Evolutionary conservation across 1,140 invertebrate species (phyloP).

Genomic region (Drosophila nigrodunni): DNA sequence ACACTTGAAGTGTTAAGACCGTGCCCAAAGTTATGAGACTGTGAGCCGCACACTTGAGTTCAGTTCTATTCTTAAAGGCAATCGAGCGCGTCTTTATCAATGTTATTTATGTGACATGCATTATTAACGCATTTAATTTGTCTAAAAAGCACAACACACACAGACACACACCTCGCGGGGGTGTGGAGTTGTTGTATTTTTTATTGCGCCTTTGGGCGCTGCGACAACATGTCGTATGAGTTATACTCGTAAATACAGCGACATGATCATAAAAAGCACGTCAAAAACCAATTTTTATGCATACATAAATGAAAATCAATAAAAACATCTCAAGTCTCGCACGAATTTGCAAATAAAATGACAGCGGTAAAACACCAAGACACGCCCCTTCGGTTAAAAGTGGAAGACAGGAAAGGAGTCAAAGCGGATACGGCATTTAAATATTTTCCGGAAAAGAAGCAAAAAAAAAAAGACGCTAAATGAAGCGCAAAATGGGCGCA

Average conservation of each 20-base stretch:
- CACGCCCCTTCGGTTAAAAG: not conserved
- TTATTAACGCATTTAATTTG: conserved; percentile 81
- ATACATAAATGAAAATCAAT: conserved; percentile 78
- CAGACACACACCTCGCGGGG: conserved; percentile 18
- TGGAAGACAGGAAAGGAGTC: conserved; percentile 30
- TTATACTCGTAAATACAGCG: conserved; percentile 44
- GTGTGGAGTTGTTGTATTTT: conserved; percentile 3
- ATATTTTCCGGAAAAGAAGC: conserved; percentile 55
- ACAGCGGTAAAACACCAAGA: not conserved
- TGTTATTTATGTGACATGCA: conserved; percentile 67
- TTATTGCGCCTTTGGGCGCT: conserved; percentile 41
- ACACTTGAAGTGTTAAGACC: conserved; percentile 76
- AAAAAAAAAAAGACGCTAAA: conserved; percentile 53
- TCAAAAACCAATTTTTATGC: conserved; percentile 78
- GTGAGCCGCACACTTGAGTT: conserved; percentile 18
- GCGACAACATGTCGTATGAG: conserved; percentile 64
- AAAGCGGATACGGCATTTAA: conserved; percentile 67
- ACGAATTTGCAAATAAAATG: conserved; percentile 47
- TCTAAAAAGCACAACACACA: conserved; percentile 58
- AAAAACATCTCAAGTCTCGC: conserved; percentile 60
- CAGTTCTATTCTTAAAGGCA: conserved; percentile 22
- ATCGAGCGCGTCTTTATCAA: conserved; percentile 65
- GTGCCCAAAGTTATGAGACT: conserved; percentile 47
- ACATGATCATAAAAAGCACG: conserved; percentile 71
- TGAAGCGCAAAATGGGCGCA: conserved; percentile 74